A percentile compares a stretch with the other conserved stretches of the same genome.
These are phyloP conservation scores for Musca vetustissima DNA, from an alignment of 1,140 invertebrate genomes.

Conservation along the genomic window DNA sequence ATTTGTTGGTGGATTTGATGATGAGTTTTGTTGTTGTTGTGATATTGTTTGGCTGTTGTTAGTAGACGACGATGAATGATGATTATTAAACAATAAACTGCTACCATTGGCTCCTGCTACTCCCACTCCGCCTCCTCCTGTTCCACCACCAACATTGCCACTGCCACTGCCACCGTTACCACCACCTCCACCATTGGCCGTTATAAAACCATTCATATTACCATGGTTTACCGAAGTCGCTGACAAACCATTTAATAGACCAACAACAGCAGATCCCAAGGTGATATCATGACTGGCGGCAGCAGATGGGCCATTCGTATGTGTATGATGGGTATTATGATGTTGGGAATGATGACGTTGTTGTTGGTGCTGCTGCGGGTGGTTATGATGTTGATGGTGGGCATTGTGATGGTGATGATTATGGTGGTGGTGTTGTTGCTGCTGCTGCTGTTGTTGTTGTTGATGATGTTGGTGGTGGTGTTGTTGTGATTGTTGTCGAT, in stretches of 20 bases:
- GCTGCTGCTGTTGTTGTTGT: conserved; percentile 34
- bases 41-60: background rate
- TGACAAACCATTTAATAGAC: conserved; percentile 43
- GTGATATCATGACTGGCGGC: conserved; percentile 3
- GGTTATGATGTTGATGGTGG: conserved; percentile 32
- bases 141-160: conserved; percentile 26
- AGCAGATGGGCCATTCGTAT: background rate
- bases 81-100: conserved; percentile 35
- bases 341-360: conserved; percentile 28
- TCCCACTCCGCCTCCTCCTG: too few species aligned
- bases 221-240: conserved; percentile 34
- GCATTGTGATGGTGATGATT: too few species aligned
- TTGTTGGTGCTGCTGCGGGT: background rate
- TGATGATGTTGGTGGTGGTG: conserved; percentile 4
- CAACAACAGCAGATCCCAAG: conserved; percentile 6
- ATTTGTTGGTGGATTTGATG: conserved; percentile 29
- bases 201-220: conserved; percentile 9
- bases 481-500: background rate
- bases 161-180: conserved; percentile 21
- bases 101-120: conserved; percentile 3
- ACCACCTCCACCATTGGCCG: conserved; percentile 7
- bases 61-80: conserved; percentile 33
- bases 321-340: conserved; percentile 22
- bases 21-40: conserved; percentile 6
- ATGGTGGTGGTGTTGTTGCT: conserved; percentile 4